phyloP scores from a whole-genome alignment of 2,113 vertebrate genomes.

The Lepus timidus region DNA sequence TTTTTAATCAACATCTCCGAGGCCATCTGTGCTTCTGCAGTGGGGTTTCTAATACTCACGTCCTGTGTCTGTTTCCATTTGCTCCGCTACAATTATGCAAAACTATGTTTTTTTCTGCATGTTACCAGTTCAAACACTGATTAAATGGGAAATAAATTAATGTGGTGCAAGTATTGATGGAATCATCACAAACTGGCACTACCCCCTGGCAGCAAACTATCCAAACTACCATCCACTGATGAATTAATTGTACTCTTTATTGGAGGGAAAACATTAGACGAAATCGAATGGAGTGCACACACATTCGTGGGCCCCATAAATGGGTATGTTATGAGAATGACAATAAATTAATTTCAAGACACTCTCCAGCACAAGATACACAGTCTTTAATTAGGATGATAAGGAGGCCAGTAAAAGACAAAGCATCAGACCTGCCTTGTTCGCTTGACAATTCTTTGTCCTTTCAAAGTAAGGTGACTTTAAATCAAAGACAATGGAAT shows the following conservation, averaged over 20 bases:
- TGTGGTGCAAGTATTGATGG: neutral
- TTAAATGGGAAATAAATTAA: slow-evolving; percentile 43
- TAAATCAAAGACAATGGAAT: neutral
- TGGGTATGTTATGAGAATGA: neutral
- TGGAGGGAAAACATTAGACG: neutral
- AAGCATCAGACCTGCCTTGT: neutral
- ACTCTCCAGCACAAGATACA: neutral
- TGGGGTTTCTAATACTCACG: neutral
- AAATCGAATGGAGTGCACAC: neutral
- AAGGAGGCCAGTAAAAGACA: neutral
- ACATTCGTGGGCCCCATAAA: neutral
- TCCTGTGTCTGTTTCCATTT: neutral
- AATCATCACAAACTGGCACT: slow-evolving; percentile 29
- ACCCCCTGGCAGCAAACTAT: neutral
- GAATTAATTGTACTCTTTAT: slow-evolving; percentile 34
- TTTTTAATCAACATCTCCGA: slow-evolving; percentile 24
- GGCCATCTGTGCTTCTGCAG: slow-evolving; percentile 22
- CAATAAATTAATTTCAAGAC: neutral
- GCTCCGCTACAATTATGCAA: slow-evolving; percentile 57
- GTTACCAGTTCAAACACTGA: slow-evolving; percentile 42
- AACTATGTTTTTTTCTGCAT: slow-evolving; percentile 30
- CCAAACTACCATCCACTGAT: neutral
- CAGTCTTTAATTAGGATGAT: slow-evolving; percentile 18
- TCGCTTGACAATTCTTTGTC: neutral
- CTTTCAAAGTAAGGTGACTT: neutral